Conservation (phyloP, 2,888 invertebrate species). For the Podabrus alpinus region DNA sequence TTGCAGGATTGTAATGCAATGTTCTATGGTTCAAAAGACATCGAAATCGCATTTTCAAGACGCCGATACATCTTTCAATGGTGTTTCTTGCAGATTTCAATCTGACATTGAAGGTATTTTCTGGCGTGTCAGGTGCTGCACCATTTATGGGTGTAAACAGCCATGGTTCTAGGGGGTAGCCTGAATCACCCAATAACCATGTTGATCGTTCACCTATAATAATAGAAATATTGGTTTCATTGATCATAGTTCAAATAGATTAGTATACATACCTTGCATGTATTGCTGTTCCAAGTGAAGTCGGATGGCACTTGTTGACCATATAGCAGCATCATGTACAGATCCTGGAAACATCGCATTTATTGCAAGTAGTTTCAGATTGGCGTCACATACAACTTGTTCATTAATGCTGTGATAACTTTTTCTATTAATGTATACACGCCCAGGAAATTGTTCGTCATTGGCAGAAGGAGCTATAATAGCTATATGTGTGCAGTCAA, state of each 20-base stretch:
- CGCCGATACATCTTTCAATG: conserved; percentile 24
- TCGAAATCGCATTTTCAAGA: conserved; percentile 22
- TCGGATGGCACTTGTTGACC: not conserved
- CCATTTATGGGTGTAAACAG: conserved; percentile 21
- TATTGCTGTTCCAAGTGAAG: not conserved
- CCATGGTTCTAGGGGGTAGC: conserved; percentile 28
- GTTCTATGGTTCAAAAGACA: conserved; percentile 19
- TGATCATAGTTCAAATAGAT: no score
- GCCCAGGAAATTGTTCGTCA: no score
- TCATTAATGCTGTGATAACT: not conserved
- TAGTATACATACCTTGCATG: no score
- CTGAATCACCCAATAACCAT: conserved; percentile 26
- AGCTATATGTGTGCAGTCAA: not conserved
- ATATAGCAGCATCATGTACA: conserved; percentile 2
- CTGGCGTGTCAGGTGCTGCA: conserved; percentile 13
- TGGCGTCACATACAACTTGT: not conserved
- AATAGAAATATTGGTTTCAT: not conserved
- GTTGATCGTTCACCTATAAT: not conserved
- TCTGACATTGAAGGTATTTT: conserved; percentile 13
- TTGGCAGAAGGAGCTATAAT: no score
- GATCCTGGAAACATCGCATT: not conserved
- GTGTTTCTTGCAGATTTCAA: conserved; percentile 15
- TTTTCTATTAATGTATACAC: no score
- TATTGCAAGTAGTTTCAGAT: not conserved
- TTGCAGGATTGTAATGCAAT: conserved; percentile 11